A percentile compares a stretch with the other conserved stretches of the same genome.
These are phyloP conservation scores for Mionectes olivaceus DNA, from an alignment of 2,797 vertebrate species.

Conservation along the genomic window DNA sequence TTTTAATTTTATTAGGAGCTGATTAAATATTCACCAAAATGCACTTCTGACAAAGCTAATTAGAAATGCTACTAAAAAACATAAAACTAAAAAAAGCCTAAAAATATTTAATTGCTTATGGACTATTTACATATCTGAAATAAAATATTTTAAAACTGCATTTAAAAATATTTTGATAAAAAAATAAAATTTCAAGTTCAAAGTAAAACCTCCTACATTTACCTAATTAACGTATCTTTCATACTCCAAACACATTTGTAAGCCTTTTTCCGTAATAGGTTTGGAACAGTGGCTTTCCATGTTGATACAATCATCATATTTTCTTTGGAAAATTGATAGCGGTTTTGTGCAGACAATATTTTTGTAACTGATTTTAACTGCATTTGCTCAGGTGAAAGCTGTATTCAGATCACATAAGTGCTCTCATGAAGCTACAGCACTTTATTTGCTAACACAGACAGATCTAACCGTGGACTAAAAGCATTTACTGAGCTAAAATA, in stretches of 20 bases:
- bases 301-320: not conserved
- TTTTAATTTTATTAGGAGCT: conserved; percentile 1
- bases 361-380: not conserved
- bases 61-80: not conserved
- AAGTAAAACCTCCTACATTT: not conserved
- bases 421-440: not conserved
- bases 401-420: not conserved
- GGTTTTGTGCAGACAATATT: not conserved
- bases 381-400: not conserved
- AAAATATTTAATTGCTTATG: not conserved
- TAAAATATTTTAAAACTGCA: not conserved
- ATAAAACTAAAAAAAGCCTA: not conserved
- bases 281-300: not conserved
- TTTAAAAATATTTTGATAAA: not conserved
- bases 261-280: not conserved
- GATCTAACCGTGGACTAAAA: not conserved
- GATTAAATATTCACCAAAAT: conserved; percentile 46
- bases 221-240: not conserved
- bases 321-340: not conserved
- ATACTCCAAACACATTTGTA: not conserved
- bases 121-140: conserved; percentile 25
- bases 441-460: not conserved
- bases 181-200: not conserved
- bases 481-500: not conserved
- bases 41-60: not conserved